These are phyloP conservation scores for Caenorhabditis sp. DNA, from an alignment of 2,888 invertebrate genomes.

Conservation along the genomic window DNA sequence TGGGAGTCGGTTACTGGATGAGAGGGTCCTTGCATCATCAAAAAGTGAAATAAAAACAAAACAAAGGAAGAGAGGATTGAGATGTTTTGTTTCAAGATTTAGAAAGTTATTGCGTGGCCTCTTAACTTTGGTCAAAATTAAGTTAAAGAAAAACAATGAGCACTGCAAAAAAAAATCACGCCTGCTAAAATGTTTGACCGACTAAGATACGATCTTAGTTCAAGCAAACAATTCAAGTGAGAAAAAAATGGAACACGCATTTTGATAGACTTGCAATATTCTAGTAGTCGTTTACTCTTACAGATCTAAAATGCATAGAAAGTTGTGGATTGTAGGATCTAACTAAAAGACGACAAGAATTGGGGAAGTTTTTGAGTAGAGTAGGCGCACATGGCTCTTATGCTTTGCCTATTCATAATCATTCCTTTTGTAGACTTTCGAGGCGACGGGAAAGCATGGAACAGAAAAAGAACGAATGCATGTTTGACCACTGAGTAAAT, in stretches of 20 bases:
- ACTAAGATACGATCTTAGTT: no score
- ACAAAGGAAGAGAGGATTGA: neutral
- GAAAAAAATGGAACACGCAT: conserved; percentile 10
- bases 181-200: no score
- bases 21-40: neutral
- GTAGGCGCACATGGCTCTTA: neutral
- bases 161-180: no score
- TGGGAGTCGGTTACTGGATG: conserved; percentile 12
- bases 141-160: neutral
- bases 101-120: no score
- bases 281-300: conserved; percentile 1
- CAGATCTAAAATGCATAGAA: conserved; percentile 38
- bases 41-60: neutral
- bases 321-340: conserved; percentile 2
- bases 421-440: conserved; percentile 1
- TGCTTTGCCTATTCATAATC: conserved; percentile 4
- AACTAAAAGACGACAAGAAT: neutral
- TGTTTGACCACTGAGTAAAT: neutral
- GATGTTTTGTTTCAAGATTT: neutral
- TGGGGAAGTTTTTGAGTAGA: neutral
- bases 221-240: neutral
- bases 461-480: neutral
- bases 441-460: neutral
- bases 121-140: no score
- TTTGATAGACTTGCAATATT: conserved; percentile 7